Evolutionary conservation across 2,113 vertebrate species (phyloP), one percentile per base, ranked within the genome.

Genomic region (Lonchura striata): DNA sequence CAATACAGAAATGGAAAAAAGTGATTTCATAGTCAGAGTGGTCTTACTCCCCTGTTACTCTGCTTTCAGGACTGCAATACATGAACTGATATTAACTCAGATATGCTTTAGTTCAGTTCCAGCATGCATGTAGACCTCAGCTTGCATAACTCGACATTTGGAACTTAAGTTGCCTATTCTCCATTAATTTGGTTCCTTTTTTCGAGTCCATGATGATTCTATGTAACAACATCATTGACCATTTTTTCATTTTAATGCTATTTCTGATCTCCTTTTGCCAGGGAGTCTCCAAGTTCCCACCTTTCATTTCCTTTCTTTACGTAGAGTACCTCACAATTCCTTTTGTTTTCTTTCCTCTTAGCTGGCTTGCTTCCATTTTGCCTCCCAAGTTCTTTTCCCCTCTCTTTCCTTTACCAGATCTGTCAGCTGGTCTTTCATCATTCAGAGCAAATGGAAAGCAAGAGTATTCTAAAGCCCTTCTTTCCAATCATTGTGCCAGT

Each of bases 401-500:
- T 39, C 11, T 76, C 15, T 53, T 19, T 54, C 18, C 63, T 91
- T 70, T 54, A 28, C 8, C 17, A 37, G 27, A 8, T 65, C n/a
- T 84, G 9, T 31, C 30, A 86, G 49, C 10, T 93, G n/a, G 21
- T 75, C 35, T 50, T 50, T 63, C 27, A 71, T 39, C 7, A 54
- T 59, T 42, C 30, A 68, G 10, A 87, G 14, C 5, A 84, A 75
- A 77, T 21, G 7, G 18, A 20, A 69, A 49, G 4, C 7, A 3
- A 93, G 70, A 66, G 7, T 30, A 47, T 33, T 2, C 0, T 25
- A 31, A 70, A 13, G 5, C 25, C 75, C 20, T 53, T 80, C 15
- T 41, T 75, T 92, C 15, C 21, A 6, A 12, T 54, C 10, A 60
- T 12, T 57, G 7, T 2, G 1, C 5, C 0, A 0, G 12, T 61